Conservation (phyloP, 1,140 invertebrate genomes). For the Cataglyphis hispanica region DNA sequence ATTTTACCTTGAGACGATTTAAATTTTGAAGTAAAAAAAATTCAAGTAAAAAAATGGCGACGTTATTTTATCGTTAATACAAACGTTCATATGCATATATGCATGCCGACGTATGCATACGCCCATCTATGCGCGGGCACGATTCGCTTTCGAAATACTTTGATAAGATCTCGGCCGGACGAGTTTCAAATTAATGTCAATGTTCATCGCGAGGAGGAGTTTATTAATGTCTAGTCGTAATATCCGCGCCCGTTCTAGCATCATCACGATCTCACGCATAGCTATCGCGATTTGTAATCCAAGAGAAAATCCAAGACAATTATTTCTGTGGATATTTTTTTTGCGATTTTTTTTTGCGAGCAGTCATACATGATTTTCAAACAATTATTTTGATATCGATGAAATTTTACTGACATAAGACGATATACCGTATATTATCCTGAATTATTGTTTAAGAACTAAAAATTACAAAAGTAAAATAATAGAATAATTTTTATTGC, state of each 20-base stretch:
- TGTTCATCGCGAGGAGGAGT: constrained; percentile 59
- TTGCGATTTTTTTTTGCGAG: no score
- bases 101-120: constrained; percentile 43
- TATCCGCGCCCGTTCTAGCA: constrained; percentile 47
- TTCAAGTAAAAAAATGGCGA: neutral
- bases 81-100: constrained; percentile 25
- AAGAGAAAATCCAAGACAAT: constrained; percentile 21
- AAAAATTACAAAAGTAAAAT: neutral
- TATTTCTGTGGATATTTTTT: neutral
- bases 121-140: constrained; percentile 64
- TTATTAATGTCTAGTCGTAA: constrained; percentile 73
- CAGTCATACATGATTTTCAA: neutral
- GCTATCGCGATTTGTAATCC: constrained; percentile 27
- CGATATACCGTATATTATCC: neutral
- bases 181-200: constrained; percentile 82
- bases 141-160: constrained; percentile 79
- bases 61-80: neutral
- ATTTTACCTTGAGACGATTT: neutral
- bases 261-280: constrained; percentile 59
- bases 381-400: neutral
- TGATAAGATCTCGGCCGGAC: constrained; percentile 79
- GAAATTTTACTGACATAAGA: neutral
- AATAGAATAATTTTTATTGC: neutral
- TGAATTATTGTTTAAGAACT: neutral
- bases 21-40: no score